Evolutionary conservation across 1,140 invertebrate species (phyloP), one percentile per base, ranked within the genome.

Genomic region (Ooceraea biroi): DNA sequence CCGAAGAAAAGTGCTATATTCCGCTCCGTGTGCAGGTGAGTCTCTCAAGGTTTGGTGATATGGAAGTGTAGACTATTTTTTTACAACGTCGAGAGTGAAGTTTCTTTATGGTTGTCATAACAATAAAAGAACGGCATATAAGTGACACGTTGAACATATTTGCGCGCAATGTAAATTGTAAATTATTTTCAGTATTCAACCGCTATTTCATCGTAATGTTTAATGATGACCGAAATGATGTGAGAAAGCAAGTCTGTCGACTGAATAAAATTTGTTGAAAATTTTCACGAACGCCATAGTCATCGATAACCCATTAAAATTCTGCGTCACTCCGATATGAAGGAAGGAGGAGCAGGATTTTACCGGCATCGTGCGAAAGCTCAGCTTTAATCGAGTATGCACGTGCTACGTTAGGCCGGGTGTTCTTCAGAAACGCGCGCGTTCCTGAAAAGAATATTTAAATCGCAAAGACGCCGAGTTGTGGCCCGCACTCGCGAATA

Each of bases 1-100:
- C 95, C 87, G 96, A 95, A 78, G 96, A 96, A 72, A 96, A 96
- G 86, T 94, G 91, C 36, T 82, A 78, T 52, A 87, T 89, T 50
- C 82, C 88, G 72, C 71, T 88, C 27, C 84, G 68, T 27, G 89
- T 85, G 52, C 90, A 92, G 86, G 90, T 91, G 78, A 87, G 68
- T 73, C 48, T 22, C 84, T 61, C 57, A 71, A 71, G 69, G 63
- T 69, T 80, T 71, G 3, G 69, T 80, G 7, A 1, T 12, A 69
- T 44, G 22, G 50, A 17, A 57, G 17, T 11, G 1, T 19, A 48
- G 27, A 80, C 11, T 69, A 8, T 55, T 44, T 68, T n/a, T 36
- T 78, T 44, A 25, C 36, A 14, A 68, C 8, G 7, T 30, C 2
- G 7, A 36, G 36, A 36, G 36, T 3, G 22, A 55, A 44, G 25